phyloP scores from a whole-genome alignment of 2,888 invertebrate genomes.

The Adelognathus sp. region DNA sequence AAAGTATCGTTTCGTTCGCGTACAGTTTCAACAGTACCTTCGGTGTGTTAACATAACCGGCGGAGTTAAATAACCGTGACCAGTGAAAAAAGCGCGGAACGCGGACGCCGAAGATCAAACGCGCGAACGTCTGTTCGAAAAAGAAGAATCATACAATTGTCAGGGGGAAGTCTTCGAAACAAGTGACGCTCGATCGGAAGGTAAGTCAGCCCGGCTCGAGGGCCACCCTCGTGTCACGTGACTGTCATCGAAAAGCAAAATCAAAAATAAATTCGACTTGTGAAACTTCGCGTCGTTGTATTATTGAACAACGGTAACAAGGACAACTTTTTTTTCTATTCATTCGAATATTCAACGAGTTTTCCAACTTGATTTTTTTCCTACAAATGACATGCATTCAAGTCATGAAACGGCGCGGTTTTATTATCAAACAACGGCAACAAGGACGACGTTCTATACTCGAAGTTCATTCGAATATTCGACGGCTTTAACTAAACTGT shows the following conservation, averaged over 20 bases:
- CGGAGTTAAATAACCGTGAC: constrained; percentile 2
- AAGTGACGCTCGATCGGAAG: constrained; percentile 47
- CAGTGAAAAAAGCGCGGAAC: constrained; percentile 24
- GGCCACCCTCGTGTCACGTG: constrained; percentile 40
- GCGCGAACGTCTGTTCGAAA: constrained; percentile 10
- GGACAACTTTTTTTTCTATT: not conserved
- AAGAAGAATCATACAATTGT: constrained; percentile 4
- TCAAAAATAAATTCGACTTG: constrained; percentile 7
- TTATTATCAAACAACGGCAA: too few relatives aligned
- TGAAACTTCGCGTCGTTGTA: not conserved
- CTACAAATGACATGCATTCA: too few relatives aligned
- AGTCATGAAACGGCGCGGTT: too few relatives aligned
- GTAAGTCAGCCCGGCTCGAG: constrained; percentile 42
- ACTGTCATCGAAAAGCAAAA: constrained; percentile 22
- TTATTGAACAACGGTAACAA: not conserved
- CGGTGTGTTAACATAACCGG: constrained; percentile 45
- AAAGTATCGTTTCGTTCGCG: constrained; percentile 20
- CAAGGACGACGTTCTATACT: too few relatives aligned
- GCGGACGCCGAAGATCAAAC: not conserved
- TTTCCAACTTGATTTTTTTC: not conserved
- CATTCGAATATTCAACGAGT: not conserved
- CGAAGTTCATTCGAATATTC: too few relatives aligned
- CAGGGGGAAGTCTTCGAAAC: constrained; percentile 32
- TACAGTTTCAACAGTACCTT: constrained; percentile 14
- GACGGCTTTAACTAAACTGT: too few relatives aligned